Percentiles rank a stretch among this genome's conserved stretches.
These are phyloP conservation scores for Anseranas semipalmata DNA, from an alignment of 2,113 vertebrate species.

Conservation along the genomic window DNA sequence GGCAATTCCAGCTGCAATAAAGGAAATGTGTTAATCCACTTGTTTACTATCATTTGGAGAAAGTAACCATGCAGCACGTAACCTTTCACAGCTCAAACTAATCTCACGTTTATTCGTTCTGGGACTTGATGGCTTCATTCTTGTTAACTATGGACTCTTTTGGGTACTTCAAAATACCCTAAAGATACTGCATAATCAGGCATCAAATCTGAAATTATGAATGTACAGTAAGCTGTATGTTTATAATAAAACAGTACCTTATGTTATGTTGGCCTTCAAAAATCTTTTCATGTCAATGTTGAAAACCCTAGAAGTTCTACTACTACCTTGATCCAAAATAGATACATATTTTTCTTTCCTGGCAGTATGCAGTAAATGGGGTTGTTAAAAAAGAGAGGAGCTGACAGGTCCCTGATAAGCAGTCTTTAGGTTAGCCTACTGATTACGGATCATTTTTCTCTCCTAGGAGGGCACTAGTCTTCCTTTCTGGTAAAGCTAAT, in stretches of 20 bases:
- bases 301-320: not conserved
- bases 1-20: slow-evolving; percentile 56
- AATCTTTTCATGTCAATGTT: not conserved
- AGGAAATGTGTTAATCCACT: slow-evolving; percentile 46
- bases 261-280: not conserved
- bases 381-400: not conserved
- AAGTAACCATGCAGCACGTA: not conserved
- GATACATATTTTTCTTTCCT: not conserved
- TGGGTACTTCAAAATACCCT: not conserved
- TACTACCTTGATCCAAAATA: not conserved
- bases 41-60: slow-evolving; percentile 41
- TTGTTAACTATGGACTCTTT: slow-evolving; percentile 15
- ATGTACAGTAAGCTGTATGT: not conserved
- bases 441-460: not conserved
- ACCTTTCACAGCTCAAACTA: slow-evolving; percentile 35
- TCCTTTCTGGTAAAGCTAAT: not conserved
- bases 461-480: fast-evolving
- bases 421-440: not conserved
- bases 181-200: not conserved
- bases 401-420: not conserved
- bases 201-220: not conserved
- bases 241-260: not conserved
- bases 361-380: not conserved
- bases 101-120: slow-evolving; percentile 43
- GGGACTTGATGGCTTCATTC: slow-evolving; percentile 40